Evolutionary conservation across 2,797 vertebrate genomes (phyloP), one percentile per base, ranked within the genome.

Genomic region (Lophotriccus pileatus): DNA sequence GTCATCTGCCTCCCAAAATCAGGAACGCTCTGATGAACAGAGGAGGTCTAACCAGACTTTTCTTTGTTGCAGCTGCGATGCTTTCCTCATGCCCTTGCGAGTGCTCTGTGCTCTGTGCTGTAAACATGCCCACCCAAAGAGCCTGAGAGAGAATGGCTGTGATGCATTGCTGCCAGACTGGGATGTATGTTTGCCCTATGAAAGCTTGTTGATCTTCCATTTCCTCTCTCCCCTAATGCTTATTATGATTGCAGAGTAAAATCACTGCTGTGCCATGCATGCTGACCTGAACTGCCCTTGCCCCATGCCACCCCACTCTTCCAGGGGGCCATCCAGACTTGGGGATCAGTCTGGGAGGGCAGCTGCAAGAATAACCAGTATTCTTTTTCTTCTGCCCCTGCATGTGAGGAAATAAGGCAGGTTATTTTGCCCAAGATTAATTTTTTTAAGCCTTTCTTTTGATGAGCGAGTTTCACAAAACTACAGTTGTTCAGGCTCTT

Each of bases 81-180:
- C 80, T 97, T 95, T 95, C 95, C 88, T 95, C 77, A 88, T 92
- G 86, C 67, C 70, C 85, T 49, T 84, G 84, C 47, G 79, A 56
- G 52, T 28, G 77, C 63, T 96, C 67, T 56, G 74, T 41, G 43
- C 32, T 93, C 69, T 81, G 39, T 89, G 88, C 56, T 95, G 87
- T 95, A 96, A 97, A 97, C 81, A 91, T 85, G 90, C 89, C 95
- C 94, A 96, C 94, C 94, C 95, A 94, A 91, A 96, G 87, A 95
- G 95, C 80, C 89, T 86, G 83, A 84, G 91, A 94, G 76, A 90
- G 34, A 39, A 91, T 85, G 52, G 36, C 79, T 93, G 84, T 37
- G 66, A 84, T 77, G 68, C 68, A 74, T 63, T 91, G 89, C 89
- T 94, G 73, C 77, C 83, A 94, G 89, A 88, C 28, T n/a, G 24